Evolutionary conservation across 2,888 invertebrate genomes (phyloP).

Genomic region (Byasa hedistus): DNA sequence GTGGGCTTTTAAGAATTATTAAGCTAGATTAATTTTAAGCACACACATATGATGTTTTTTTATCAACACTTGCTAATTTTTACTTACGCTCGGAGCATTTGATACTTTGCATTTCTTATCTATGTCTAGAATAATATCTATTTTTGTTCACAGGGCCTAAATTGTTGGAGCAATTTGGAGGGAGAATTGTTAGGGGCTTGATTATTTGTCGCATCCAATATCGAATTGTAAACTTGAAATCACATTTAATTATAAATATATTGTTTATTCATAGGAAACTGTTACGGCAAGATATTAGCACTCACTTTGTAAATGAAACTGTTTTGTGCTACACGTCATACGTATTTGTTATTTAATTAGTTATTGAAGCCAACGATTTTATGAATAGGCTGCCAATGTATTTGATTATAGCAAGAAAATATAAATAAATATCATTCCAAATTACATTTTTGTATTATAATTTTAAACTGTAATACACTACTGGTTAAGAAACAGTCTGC

Average conservation of each 20-base stretch:
- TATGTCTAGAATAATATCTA: no score
- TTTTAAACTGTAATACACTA: no score
- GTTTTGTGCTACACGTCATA: slow-evolving; percentile 41
- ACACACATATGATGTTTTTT: no score
- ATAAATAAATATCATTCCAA: slow-evolving; percentile 59
- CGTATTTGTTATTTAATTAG: slow-evolving; percentile 52
- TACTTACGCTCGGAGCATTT: no score
- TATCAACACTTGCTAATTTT: no score
- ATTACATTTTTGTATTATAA: slow-evolving; percentile 40
- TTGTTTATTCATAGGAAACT: slow-evolving; percentile 32
- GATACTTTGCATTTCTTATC: no score
- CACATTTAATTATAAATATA: slow-evolving; percentile 40
- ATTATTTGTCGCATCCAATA: slow-evolving; percentile 32
- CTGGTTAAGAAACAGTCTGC: no score
- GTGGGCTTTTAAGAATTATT: no score
- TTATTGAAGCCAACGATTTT: slow-evolving; percentile 35
- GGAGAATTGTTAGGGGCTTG: slow-evolving; percentile 38
- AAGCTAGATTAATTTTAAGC: no score
- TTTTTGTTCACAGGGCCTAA: slow-evolving; percentile 58
- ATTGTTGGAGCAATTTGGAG: slow-evolving; percentile 34
- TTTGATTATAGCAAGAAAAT: slow-evolving; percentile 54
- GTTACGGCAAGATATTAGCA: slow-evolving; percentile 32
- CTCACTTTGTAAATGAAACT: slow-evolving; percentile 20
- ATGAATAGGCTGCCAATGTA: slow-evolving; percentile 40
- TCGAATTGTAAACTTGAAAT: slow-evolving; percentile 46